phyloP scores from a whole-genome alignment of 2,113 vertebrate genomes.

The Protomyctophum bolini region DNA sequence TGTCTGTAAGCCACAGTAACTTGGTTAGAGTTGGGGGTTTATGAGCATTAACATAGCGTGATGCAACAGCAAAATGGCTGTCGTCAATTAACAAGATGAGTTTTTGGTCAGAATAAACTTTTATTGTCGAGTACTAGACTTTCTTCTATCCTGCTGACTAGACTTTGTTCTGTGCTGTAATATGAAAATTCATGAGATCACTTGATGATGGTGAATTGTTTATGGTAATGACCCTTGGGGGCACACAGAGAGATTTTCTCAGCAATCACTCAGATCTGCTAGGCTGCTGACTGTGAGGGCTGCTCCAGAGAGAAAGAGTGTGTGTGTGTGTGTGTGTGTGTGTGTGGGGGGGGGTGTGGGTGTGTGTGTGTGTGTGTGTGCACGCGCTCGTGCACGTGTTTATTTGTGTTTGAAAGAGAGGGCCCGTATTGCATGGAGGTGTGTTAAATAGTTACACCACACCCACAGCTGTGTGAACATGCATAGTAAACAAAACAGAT shows the following conservation, averaged over 20 bases:
- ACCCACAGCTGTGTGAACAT: neutral
- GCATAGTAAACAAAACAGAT: neutral
- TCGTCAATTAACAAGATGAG: neutral
- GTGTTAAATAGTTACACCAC: neutral
- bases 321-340: neutral
- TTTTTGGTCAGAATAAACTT: neutral
- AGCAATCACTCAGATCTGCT: neutral
- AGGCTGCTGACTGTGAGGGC: neutral
- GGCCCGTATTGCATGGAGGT: too few species aligned
- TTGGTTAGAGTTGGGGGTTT: neutral
- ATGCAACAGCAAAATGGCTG: neutral
- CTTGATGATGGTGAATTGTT: constrained; percentile 28
- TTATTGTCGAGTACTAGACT: neutral
- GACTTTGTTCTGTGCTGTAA: constrained; percentile 9
- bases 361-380: too few species aligned
- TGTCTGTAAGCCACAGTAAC: constrained; percentile 78
- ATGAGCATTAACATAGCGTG: neutral
- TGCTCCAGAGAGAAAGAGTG: too few species aligned
- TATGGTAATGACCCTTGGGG: constrained; percentile 8
- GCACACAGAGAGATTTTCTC: neutral
- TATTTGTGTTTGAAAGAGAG: too few species aligned
- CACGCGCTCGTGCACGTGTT: too few species aligned
- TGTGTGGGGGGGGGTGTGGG: too few species aligned
- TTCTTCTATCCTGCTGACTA: neutral
- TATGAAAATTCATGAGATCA: neutral